phyloP scores from a whole-genome alignment of 2,888 invertebrate species.

The Volucella inanis region DNA sequence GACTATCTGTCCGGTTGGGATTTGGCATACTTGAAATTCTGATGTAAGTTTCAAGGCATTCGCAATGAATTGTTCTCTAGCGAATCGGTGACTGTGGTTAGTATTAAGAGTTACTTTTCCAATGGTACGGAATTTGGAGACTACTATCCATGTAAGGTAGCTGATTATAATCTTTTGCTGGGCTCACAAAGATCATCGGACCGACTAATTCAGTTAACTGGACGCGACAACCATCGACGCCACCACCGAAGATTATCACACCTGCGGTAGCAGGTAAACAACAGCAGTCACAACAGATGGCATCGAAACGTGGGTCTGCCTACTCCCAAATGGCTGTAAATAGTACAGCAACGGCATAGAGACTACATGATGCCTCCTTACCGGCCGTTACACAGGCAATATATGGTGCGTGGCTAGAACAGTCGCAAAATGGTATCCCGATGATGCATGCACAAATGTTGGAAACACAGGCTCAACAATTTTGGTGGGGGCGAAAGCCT shows the following conservation, averaged over 20 bases:
- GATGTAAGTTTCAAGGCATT: constrained; percentile 96
- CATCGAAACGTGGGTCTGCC: constrained; percentile 68
- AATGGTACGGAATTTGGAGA: constrained; percentile 95
- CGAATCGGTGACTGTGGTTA: constrained; percentile 95
- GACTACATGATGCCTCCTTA: constrained; percentile 80
- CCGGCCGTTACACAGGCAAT: constrained; percentile 82
- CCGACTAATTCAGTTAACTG: constrained; percentile 87
- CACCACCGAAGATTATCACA: constrained; percentile 84
- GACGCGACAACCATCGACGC: constrained; percentile 90
- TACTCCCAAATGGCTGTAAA: constrained; percentile 67
- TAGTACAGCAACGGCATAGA: constrained; percentile 73
- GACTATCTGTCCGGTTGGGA: constrained; percentile 96
- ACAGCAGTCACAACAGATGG: constrained; percentile 76
- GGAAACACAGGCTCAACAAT: constrained; percentile 84
- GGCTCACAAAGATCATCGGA: constrained; percentile 85
- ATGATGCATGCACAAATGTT: constrained; percentile 82
- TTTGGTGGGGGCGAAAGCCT: no score
- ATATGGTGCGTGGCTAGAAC: constrained; percentile 81
- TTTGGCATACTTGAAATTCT: constrained; percentile 95
- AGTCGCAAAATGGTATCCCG: constrained; percentile 79
- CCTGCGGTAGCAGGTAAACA: constrained; percentile 76
- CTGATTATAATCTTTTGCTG: constrained; percentile 91
- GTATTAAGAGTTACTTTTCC: constrained; percentile 95
- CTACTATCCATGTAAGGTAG: constrained; percentile 95
- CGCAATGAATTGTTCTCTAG: constrained; percentile 95